Percentiles rank a stretch among this genome's conserved stretches.
phyloP scores from a whole-genome alignment of 2,797 vertebrate species.

The Helostoma temminkii region DNA sequence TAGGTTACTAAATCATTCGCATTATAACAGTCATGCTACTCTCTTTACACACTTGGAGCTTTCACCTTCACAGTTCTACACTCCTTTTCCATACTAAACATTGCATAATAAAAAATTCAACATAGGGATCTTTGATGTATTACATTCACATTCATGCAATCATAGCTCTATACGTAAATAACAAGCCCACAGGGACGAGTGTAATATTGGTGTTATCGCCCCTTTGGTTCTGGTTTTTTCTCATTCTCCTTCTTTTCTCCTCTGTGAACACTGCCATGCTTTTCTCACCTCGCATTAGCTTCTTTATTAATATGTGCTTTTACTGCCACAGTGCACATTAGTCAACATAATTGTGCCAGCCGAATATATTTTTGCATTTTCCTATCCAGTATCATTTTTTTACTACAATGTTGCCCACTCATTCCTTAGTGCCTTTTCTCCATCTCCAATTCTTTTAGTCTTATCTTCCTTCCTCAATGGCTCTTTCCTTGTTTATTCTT shows the following conservation, averaged over 20 bases:
- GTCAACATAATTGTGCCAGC: constrained; percentile 15
- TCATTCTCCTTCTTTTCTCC: neutral
- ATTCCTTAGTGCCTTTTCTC: neutral
- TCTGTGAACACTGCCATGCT: neutral
- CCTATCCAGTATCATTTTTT: neutral
- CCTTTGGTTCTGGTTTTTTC: constrained; percentile 9
- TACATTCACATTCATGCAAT: neutral
- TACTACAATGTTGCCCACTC: constrained; percentile 1
- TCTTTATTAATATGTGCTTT: constrained; percentile 28
- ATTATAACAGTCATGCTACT: neutral
- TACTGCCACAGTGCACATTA: neutral
- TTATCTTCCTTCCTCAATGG: constrained; percentile 20
- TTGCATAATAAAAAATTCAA: neutral
- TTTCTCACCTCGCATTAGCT: constrained; percentile 1
- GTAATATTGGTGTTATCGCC: neutral
- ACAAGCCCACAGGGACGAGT: neutral
- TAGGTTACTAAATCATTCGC: neutral
- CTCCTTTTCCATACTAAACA: neutral
- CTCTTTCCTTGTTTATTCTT: constrained; percentile 33
- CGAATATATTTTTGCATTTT: neutral
- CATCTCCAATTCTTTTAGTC: constrained; percentile 8
- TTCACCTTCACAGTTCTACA: neutral
- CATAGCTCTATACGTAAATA: neutral
- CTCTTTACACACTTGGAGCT: neutral
- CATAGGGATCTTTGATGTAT: neutral